Conservation (phyloP, 2,888 invertebrate species). For the Chloroclystis v-ata region DNA sequence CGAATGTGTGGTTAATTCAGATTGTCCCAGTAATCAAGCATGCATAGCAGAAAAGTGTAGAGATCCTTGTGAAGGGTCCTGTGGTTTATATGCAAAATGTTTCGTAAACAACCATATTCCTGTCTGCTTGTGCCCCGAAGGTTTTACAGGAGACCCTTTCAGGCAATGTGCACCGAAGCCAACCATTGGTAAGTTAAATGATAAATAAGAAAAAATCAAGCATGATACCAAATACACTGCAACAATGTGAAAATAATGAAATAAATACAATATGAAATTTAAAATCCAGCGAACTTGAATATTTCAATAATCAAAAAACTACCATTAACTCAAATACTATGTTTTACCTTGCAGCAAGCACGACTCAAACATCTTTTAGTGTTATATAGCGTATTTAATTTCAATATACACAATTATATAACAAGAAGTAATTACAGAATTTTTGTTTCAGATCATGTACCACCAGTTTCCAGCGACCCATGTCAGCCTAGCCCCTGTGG, state of each 20-base stretch:
- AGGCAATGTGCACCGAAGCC: conserved; percentile 78
- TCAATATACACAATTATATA: too few species aligned
- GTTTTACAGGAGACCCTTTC: conserved; percentile 84
- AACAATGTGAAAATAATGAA: too few species aligned
- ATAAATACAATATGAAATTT: too few species aligned
- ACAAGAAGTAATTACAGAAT: too few species aligned
- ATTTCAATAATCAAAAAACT: too few species aligned
- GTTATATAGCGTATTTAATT: too few species aligned
- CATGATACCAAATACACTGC: too few species aligned
- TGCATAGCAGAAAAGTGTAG: conserved; percentile 83
- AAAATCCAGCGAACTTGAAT: too few species aligned
- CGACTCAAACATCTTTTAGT: too few species aligned
- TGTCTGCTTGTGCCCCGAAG: conserved; percentile 83
- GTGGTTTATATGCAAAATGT: conserved; percentile 82
- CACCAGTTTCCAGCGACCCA: conserved; percentile 56
- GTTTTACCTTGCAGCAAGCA: too few species aligned
- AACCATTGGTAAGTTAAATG: conserved; percentile 56
- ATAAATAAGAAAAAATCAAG: not conserved
- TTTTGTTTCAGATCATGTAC: conserved; percentile 40
- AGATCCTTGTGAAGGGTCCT: conserved; percentile 83
- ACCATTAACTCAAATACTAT: too few species aligned
- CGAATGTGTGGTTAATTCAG: conserved; percentile 81
- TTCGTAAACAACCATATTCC: conserved; percentile 84
- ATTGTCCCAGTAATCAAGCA: conserved; percentile 81
- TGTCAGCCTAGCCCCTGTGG: conserved; percentile 83